Evolutionary conservation across 2,888 invertebrate species (phyloP), one percentile per base, ranked within the genome.

Genomic region (Cryptocephalus primarius): DNA sequence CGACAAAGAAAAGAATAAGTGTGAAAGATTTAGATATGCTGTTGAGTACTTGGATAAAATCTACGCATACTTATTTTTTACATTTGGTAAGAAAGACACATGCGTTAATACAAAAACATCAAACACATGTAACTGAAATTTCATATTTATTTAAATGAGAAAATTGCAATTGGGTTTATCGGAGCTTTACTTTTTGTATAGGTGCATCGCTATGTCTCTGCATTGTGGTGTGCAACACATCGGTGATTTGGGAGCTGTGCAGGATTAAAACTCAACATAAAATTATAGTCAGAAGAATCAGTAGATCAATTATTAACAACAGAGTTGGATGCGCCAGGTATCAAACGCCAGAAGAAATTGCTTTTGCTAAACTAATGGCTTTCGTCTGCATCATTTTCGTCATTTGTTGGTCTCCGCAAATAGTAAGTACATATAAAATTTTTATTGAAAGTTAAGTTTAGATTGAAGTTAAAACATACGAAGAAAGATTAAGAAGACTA

Each of bases 351-450:
- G 89, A 90, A 65, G 90, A 90, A 69, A 78, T 88, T 43, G 85
- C 88, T 50, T 90, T 91, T 69, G 88, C 88, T 56, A 78, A 84
- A 58, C 76, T 90, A 39, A 90, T 90, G 90, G 84, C 85, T 1
- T 78, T 83, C 43, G 77, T 91, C 39, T 88, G 89, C 53, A 78
- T 88, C 53, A 80, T 86, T 32, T 90, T 89, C 67, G 82, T 89
- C 61, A 71, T 84, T 39, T 90, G 88, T 70, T 91, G 90, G 90
- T 75, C 88, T 72, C 90, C 90, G 22, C 88, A 89, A 70, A 83
- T 90, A 85, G 90, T 90, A 64, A 75, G 57, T 55, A 49, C 39
- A 43, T 39, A 6, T 22, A 22, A 22, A 22, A 22, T n/a, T n/a
- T n/a, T n/a, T n/a, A n/a, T n/a, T n/a, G n/a, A n/a, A n/a, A n/a